Base-by-base conservation (phyloP, 2,888 invertebrate genomes). In the Liposcelis brunnea region DNA sequence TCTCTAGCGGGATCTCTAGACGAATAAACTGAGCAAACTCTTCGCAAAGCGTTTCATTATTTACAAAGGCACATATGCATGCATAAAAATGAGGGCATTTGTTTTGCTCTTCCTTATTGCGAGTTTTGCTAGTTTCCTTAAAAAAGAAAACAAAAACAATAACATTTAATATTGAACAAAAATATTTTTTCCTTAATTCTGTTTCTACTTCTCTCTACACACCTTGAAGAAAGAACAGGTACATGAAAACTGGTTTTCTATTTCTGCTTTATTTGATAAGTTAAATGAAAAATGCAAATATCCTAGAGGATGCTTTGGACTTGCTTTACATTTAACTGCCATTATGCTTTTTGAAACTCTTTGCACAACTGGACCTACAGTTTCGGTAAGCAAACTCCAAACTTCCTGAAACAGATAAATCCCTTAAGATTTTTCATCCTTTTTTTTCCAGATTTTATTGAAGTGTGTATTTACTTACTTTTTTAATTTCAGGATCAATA, bases 21-120 rank as follows among this genome's bases (percentile, higher is more conserved):
- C 67, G 68, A 31, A 75, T 66, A 52, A 70, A 75, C 56, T 66
- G 66, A 35, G 67, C 62, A 61, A 78, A 80, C 56, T 80, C 79
- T 51, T 71, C 68, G 5, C 67, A 58, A 47, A 75, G 64, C 55
- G 71, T 71, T 10, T 68, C 63, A 59, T 77, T 73, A 56, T 77
- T 75, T 19, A 74, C 73, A 61, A 80, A 75, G 35, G 78, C 77
- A 61, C 76, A 75, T 38, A 80, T 64, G 56, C 78, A 79, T 7
- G 77, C 74, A 59, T 77, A 79, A 60, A 74, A 78, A 60, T 80
- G 80, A 35, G 78, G 66, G 61, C 80, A 80, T 52, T 68, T 65
- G 50, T 61, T 62, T n/a, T 54, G 55, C 5, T 43, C 49, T 14
- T 53, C 54, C 11, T 48, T 43, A 6, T 6, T 3, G 10, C 40